Evolutionary conservation across 2,888 invertebrate species (phyloP), one percentile per base, ranked within the genome.

Genomic region (Hyppa rectilinea): DNA sequence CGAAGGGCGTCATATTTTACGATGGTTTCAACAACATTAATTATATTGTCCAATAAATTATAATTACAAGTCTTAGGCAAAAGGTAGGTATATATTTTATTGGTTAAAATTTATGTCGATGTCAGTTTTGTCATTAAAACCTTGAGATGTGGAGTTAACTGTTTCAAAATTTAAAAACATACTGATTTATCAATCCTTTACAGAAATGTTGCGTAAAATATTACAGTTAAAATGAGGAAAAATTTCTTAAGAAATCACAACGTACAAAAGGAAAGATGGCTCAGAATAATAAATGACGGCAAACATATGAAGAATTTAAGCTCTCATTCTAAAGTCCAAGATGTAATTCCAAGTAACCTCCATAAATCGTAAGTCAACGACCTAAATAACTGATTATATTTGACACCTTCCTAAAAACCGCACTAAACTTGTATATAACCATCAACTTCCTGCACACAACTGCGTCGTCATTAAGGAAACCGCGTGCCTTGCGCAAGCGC

Each of bases 391-490:
- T 43, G 7, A 29, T 58, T 58, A 40, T 2, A 12, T 29, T 26
- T 20, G 0, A 43, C 43, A 2, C 26, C 26, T 36, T 50, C 76
- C 56, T 2, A 60, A 61, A 75, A 66, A 72, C 65, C 66, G 29
- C 62, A 70, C 7, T 52, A 43, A 50, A 53, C 52, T 36, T 49
- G 29, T 29, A 5, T 50, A 40, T n/a, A 34, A 23, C 40, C 66
- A 50, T 56, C 38, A 71, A 82, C 78, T 78, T 85, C 85, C 89
- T 88, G 86, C 84, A 84, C 85, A 87, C 88, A 87, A 69, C 45
- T 62, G 52, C 74, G 77, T 61, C 66, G 84, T 84, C 78, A 86
- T 87, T 87, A 85, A 87, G 87, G 87, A 88, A 89, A 89, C 87
- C 82, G 77, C 85, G 83, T 83, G 78, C 81, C 84, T 88, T 91